A percentile compares a stretch with the other conserved stretches of the same genome.
phyloP scores from a whole-genome alignment of 2,113 vertebrate species.

The Ramphastos sulfuratus region DNA sequence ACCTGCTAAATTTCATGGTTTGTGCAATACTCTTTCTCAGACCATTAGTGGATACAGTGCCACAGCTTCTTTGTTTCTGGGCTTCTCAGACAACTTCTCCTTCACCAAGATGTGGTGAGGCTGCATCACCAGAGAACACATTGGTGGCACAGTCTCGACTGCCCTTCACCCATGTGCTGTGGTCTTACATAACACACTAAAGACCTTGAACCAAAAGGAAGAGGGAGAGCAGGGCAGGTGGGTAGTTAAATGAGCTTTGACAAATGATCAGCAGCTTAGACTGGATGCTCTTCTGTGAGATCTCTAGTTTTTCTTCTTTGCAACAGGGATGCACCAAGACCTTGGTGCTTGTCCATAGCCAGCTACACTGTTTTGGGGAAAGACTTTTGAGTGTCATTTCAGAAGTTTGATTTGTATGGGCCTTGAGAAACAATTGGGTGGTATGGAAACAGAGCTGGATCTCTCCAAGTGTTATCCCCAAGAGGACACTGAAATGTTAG shows the following conservation, averaged over 20 bases:
- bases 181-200: not conserved
- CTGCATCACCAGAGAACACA: not conserved
- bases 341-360: too few species aligned
- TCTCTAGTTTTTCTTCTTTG: not conserved
- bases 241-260: not conserved
- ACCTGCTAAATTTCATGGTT: not conserved
- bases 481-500: not conserved
- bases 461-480: not conserved
- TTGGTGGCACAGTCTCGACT: not conserved
- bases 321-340: too few species aligned
- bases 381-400: not conserved
- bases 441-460: not conserved
- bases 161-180: not conserved
- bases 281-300: not conserved
- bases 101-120: not conserved
- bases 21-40: not conserved
- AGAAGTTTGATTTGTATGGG: not conserved
- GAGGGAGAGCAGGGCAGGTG: not conserved
- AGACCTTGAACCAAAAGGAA: rapidly evolving
- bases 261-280: not conserved
- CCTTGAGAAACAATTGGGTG: not conserved
- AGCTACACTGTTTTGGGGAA: too few species aligned
- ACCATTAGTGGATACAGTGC: not conserved
- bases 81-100: not conserved
- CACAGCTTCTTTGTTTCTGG: not conserved